Base-by-base conservation (phyloP, 2,888 invertebrate species). In the Noctua comes region DNA sequence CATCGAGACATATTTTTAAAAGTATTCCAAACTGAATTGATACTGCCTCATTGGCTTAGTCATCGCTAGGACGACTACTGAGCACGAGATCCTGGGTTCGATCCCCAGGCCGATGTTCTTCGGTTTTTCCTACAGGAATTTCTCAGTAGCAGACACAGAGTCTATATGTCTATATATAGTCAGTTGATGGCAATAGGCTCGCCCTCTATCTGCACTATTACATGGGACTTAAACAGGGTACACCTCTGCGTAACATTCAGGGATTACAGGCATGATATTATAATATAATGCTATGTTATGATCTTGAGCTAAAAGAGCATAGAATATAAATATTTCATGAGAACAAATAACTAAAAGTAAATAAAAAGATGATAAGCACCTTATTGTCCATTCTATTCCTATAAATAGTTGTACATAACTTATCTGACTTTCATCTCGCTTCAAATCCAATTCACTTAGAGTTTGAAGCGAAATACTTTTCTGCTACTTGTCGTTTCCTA, bases 381-480 rank as follows among this genome's bases (percentile, higher is more conserved):
- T 40, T 11, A 68, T 40, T 59, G 66, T 57, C 43, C 36, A 77
- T 73, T 73, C 51, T 66, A 48, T 65, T 48, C 40, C 46, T 79
- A 66, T 64, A 73, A 73, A 68, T 71, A 86, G 70, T 76, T 68
- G n/a, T 72, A 76, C n/a, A 69, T 77, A 76, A 75, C 66, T 81
- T 76, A 81, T 77, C 76, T 59, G 76, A 76, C 43, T 73, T 78
- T 46, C 69, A 51, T 77, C 54, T 48, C 62, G 40, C 69, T 82
- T 70, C 77, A 82, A 88, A 87, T 85, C 65, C 77, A 85, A 82
- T 80, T 89, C 89, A 73, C 82, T 77, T 69, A 70, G 69, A 87
- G 78, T 80, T 85, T 85, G 68, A 70, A 87, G 82, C 36, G 73
- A 87, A 89, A 87, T 85, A 82, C 78, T 87, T 87, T 82, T 82